Evolutionary conservation across 2,113 vertebrate species (phyloP), one percentile per base, ranked within the genome.

Genomic region (Mormyrus lacerda): DNA sequence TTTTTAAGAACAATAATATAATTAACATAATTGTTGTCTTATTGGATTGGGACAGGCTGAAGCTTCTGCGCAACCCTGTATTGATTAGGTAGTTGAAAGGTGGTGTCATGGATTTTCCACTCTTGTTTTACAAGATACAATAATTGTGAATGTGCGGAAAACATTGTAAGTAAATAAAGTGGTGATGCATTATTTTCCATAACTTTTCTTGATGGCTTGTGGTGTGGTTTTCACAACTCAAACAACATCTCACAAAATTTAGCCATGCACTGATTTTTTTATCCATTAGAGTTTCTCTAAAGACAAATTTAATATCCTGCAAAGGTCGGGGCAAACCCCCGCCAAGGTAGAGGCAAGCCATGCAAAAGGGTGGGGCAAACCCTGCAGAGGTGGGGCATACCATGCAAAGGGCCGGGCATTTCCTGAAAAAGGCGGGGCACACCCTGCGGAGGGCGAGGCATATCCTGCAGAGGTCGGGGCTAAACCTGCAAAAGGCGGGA

Each of bases 271-370:
- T 65, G 7, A 3, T 65, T 65, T n/a, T n/a, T 65, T 65, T 65
- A 10, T 65, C 58, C 58, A 65, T 11, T 3, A 65, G 0, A 65
- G 24, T 27, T 65, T 27, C 58, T 58, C 55, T 58, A 58, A 58
- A 58, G 19, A 17, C 17, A 65, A 65, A 65, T 27, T 65, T 55
- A 55, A 55, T 55, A 21, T 19, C 17, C 1, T 55, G 44, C 6
- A 45, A 45, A 45, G 1, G 44, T 4, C 1, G 44, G 47, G 9
- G 2, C 47, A 48, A 0, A 48, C 0, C 9, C 0, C n/a, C n/a
- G n/a, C n/a, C n/a, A 45, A 45, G 1, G 44, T 4, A 0, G 44
- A 10, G 9, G 2, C 47, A 48, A 0, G 11, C 0, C 9, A 0
- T 10, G 47, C 10, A 48, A 48, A 48, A 48, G 0, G 48, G 11